Evolutionary conservation across 1,140 invertebrate species (phyloP), one percentile per base, ranked within the genome.

Genomic region (Diabrotica virgifera): DNA sequence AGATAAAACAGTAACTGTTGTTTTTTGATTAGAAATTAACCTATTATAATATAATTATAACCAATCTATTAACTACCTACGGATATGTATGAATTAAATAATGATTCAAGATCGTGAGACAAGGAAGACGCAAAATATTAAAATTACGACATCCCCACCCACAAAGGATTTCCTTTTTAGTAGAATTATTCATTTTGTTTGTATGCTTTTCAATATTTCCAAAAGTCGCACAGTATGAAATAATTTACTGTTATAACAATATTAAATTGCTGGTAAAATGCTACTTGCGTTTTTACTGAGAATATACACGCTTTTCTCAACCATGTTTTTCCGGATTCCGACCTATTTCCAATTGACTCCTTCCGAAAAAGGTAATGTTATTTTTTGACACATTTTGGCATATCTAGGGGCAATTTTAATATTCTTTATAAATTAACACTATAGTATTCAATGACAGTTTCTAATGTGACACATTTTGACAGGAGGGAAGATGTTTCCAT

Each of bases 401-500:
- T 51, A 59, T 40, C 40, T 9, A 12, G 5, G 12, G 6, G 55
- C 12, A 36, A 37, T 11, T 36, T 36, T 36, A 36, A 36, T 37
- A 57, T 36, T n/a, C 10, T 57, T 36, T 24, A 14, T 55, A 8
- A 51, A 51, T 51, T 51, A 10, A 11, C 46, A 1, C 12, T 1
- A 2, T 51, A 51, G 9, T 12, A 51, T 12, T 11, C 46, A 11
- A 11, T 51, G 46, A 51, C 9, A 51, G 9, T 51, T 51, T 51
- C 46, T 51, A 59, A 67, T 57, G 51, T 70, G 68, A 70, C 65
- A 52, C 12, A 56, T 68, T 72, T 72, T 75, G 74, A 75, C 74
- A 74, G 69, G 67, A 64, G 71, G 69, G 61, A 74, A 75, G 71
- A 76, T 76, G 75, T 76, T 76, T 66, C 75, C 73, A 10, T 72